Evolutionary conservation across 30 jellyfish, hydroid and myxozoan species (phyloP).

Genomic region (Aurelia aurita): DNA sequence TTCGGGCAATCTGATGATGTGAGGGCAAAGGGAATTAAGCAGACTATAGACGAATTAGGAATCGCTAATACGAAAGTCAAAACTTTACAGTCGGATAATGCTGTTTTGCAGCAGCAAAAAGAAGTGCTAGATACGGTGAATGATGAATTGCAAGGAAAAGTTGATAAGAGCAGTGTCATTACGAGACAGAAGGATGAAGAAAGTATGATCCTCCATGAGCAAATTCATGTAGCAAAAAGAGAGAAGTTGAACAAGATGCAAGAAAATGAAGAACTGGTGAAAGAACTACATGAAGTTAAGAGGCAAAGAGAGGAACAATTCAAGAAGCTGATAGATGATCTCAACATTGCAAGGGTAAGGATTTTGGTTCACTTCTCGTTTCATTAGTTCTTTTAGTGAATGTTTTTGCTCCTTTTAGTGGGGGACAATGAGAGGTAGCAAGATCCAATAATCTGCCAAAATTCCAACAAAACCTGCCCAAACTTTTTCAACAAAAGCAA

Average conservation of each 20-base stretch:
- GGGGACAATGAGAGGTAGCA: neutral
- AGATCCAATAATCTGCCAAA: too few species aligned
- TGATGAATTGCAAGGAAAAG: neutral
- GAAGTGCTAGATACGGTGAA: neutral
- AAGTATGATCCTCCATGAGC: slow-evolving; percentile 8
- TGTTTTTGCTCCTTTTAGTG: neutral
- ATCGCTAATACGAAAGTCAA: neutral
- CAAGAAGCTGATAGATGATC: too few species aligned
- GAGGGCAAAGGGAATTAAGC: neutral
- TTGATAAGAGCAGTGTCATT: slow-evolving; percentile 7
- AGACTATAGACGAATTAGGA: neutral
- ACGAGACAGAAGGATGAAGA: slow-evolving; percentile 32
- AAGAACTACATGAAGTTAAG: slow-evolving; percentile 24
- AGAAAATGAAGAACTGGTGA: slow-evolving; percentile 14
- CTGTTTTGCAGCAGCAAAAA: neutral
- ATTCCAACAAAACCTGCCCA: too few species aligned
- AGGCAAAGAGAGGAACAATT: neutral
- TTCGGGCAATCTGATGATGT: too few species aligned
- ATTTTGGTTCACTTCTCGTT: too few species aligned
- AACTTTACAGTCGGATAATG: neutral
- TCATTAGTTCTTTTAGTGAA: neutral
- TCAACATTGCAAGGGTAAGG: too few species aligned
- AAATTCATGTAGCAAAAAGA: slow-evolving; percentile 21
- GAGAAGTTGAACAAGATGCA: slow-evolving; percentile 17
- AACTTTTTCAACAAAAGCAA: too few species aligned